These are phyloP conservation scores for Pterostichus madidus DNA, from an alignment of 2,888 invertebrate species.

Conservation along the genomic window DNA sequence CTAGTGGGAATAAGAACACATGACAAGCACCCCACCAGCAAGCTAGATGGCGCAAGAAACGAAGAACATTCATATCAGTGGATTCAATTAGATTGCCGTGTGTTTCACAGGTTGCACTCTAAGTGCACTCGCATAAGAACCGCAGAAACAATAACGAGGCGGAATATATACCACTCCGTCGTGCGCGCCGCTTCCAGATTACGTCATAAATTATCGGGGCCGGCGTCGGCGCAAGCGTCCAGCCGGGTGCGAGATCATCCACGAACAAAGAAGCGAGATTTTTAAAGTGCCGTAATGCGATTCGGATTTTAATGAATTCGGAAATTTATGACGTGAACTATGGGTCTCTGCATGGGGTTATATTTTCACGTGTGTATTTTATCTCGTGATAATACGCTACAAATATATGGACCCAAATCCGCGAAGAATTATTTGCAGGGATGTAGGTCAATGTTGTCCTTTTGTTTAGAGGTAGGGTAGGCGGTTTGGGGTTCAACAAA, in stretches of 20 bases:
- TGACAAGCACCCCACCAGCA: conserved; percentile 18
- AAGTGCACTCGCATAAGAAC: conserved; percentile 64
- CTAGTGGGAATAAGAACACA: conserved; percentile 4
- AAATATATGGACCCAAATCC: conserved; percentile 47
- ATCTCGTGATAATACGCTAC: conserved; percentile 40
- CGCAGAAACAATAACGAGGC: conserved; percentile 65
- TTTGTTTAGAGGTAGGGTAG: not conserved
- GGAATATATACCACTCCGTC: conserved; percentile 53
- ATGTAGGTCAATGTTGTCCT: not conserved
- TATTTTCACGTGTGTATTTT: conserved; percentile 49
- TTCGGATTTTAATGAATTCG: conserved; percentile 65
- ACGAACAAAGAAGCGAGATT: conserved; percentile 61
- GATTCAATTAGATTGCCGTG: conserved; percentile 61
- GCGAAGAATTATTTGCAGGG: not conserved
- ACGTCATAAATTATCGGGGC: conserved; percentile 61
- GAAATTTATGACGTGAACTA: conserved; percentile 56
- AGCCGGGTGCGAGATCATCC: conserved; percentile 42
- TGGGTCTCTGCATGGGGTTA: conserved; percentile 7
- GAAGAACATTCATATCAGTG: conserved; percentile 46
- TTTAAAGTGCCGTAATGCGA: conserved; percentile 64
- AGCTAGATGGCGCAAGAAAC: conserved; percentile 28
- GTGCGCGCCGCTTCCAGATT: conserved; percentile 48
- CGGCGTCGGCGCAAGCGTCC: conserved; percentile 4
- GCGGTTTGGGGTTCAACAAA: not conserved
- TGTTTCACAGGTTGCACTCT: conserved; percentile 64